Evolutionary conservation across 2,797 vertebrate species (phyloP), one percentile per base, ranked within the genome.

Genomic region (Diceros bicornis): DNA sequence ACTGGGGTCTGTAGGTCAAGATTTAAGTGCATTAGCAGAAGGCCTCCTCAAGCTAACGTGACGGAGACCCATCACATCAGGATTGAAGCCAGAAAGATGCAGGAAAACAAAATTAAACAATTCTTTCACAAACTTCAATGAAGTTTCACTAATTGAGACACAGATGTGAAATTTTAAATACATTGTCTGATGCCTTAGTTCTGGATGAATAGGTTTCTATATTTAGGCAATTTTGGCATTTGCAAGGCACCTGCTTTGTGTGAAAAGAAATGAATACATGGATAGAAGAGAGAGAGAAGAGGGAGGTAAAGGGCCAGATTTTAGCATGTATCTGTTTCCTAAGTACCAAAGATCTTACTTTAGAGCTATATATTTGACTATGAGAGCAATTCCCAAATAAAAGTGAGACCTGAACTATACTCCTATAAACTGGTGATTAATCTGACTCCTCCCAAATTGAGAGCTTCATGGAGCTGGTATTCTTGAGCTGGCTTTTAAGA

Each of bases 1-100:
- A 68, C 87, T 0, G 7, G 68, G 92, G 82, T 91, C 91, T 71
- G 29, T 3, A 84, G 94, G 93, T 96, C 96, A 93, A 78, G 82
- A 87, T 61, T 62, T 87, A 84, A 96, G 91, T 41, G 21, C 59
- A 81, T 96, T 88, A 81, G 84, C 91, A 90, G 92, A 96, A 47
- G 62, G 27, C 34, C 21, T 90, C 96, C 62, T 97, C 47, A 14
- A 87, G 71, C 64, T 89, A 84, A 91, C 5, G 52, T 78, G 94
- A 92, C 0, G 2, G 84, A 89, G 75, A 87, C 21, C 69, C 68
- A 55, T 81, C 83, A 90, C 16, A 57, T 66, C 62, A 7, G 2
- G 71, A 79, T 0, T 29, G 77, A 89, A 97, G 47, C 84, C 74
- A 72, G 88, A 88, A 78, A 77, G 6, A 37, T 57, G 5, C 82